Conservation (phyloP, 30 jellyfish, hydroid and myxozoan genomes). For the Catostylus mosaicus region DNA sequence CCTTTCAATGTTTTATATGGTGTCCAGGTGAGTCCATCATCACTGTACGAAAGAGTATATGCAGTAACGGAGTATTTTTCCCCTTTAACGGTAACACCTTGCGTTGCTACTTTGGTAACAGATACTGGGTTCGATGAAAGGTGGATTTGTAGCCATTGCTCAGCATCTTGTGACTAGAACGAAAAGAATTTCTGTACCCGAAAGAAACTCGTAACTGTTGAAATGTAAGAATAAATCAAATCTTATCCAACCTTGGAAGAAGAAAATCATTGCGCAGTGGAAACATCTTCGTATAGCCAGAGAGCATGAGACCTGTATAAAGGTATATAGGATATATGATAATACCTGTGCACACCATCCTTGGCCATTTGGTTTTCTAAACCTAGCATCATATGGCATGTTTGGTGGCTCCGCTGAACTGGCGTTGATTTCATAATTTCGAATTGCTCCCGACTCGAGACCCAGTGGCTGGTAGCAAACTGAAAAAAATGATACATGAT, state of each 20-base stretch:
- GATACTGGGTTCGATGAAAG: constrained; percentile 45
- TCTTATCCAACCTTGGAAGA: too few species aligned
- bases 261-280: too few species aligned
- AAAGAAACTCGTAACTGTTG: too few species aligned
- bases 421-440: constrained; percentile 74
- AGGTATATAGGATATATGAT: too few species aligned
- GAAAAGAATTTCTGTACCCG: too few species aligned
- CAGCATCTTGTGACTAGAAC: constrained; percentile 55
- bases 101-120: constrained; percentile 78
- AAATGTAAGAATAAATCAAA: too few species aligned
- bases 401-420: constrained; percentile 51
- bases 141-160: constrained; percentile 93
- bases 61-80: constrained; percentile 45
- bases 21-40: constrained; percentile 82
- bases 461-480: constrained; percentile 88
- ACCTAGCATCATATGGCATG: constrained; percentile 73
- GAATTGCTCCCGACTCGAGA: constrained; percentile 68
- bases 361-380: constrained; percentile 63
- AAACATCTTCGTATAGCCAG: too few species aligned
- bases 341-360: constrained; percentile 92
- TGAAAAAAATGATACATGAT: not conserved
- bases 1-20: constrained; percentile 70
- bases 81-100: constrained; percentile 57
- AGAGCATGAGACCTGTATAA: too few species aligned
- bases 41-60: constrained; percentile 77